These are phyloP conservation scores for Crocuta crocuta DNA, from an alignment of 2,113 vertebrate species.

Conservation along the genomic window DNA sequence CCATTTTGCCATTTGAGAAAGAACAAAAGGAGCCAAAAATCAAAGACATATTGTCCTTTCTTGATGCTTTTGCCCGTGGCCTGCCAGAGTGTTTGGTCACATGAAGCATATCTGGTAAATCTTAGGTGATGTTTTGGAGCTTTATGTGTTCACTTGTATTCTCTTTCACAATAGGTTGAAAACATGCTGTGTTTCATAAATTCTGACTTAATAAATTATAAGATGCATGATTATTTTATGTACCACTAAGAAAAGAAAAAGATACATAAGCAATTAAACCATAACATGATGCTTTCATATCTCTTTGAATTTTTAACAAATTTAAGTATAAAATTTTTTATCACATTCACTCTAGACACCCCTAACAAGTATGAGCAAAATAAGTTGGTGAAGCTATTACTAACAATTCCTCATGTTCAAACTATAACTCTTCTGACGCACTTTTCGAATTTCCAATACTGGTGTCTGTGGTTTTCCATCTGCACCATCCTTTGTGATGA, in stretches of 20 bases:
- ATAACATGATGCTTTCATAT: neutral
- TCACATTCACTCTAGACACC: neutral
- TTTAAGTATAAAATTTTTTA: neutral
- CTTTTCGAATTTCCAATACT: neutral
- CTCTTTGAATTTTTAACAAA: neutral
- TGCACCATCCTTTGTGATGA: neutral
- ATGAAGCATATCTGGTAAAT: neutral
- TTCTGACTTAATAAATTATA: neutral
- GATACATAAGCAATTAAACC: neutral
- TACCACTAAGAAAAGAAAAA: neutral
- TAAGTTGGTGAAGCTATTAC: neutral
- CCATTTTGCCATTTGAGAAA: neutral
- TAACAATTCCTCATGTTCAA: neutral
- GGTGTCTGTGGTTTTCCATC: neutral
- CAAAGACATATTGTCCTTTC: neutral
- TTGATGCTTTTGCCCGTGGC: neutral
- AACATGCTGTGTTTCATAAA: neutral
- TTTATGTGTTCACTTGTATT: neutral
- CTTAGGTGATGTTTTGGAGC: neutral
- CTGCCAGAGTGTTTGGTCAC: neutral
- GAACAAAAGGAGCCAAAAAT: neutral
- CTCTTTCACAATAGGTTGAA: neutral
- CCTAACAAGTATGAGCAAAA: neutral
- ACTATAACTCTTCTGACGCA: neutral
- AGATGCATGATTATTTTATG: neutral